A percentile compares a stretch with the other conserved stretches of the same genome.
Conservation (phyloP, 2,888 invertebrate species). For the Dasysyrphus albostriatus region DNA sequence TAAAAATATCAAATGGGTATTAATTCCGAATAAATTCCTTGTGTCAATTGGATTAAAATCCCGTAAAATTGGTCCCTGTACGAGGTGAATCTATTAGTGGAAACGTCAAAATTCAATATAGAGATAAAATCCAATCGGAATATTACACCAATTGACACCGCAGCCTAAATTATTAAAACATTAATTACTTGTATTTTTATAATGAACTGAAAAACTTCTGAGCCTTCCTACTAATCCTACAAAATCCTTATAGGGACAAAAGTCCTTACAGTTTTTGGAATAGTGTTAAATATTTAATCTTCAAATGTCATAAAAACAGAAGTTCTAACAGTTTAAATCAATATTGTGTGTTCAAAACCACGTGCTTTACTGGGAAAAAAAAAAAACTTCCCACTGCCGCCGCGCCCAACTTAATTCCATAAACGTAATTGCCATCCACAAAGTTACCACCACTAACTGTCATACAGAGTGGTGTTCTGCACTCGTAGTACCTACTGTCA, state of each 20-base stretch:
- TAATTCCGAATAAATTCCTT: no score
- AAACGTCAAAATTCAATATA: no score
- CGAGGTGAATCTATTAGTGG: no score
- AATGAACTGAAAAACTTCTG: not conserved
- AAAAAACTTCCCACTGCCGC: constrained; percentile 30
- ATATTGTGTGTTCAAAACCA: constrained; percentile 48
- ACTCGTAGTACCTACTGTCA: constrained; percentile 49
- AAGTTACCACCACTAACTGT: constrained; percentile 73
- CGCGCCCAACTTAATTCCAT: constrained; percentile 74
- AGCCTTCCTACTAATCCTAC: not conserved
- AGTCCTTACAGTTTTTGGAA: not conserved
- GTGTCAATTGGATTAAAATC: no score
- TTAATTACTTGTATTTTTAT: not conserved
- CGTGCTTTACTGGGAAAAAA: constrained; percentile 54
- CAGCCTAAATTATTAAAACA: not conserved
- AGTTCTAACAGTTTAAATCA: constrained; percentile 55
- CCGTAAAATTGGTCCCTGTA: no score
- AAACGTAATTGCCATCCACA: constrained; percentile 73
- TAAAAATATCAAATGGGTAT: no score
- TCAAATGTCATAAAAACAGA: not conserved
- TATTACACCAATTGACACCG: no score
- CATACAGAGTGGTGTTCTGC: constrained; percentile 41
- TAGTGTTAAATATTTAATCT: not conserved
- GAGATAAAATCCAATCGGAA: no score
- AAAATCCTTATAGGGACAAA: not conserved